Evolutionary conservation across 2,888 invertebrate species (phyloP).

Genomic region (Eilema griseolum): DNA sequence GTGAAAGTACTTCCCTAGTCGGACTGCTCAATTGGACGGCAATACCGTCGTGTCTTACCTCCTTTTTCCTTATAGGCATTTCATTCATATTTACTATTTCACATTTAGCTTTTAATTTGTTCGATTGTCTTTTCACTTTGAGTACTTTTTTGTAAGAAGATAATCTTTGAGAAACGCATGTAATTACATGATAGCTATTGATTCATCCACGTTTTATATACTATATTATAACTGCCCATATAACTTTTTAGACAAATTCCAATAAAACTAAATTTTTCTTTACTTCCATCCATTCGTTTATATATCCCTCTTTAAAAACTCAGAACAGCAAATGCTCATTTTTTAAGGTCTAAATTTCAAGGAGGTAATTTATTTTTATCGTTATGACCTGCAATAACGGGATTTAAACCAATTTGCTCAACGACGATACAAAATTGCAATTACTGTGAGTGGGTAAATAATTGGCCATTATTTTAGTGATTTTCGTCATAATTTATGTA

Average conservation of each 20-base stretch:
- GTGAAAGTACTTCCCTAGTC: too few relatives aligned
- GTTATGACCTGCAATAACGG: conserved; percentile 63
- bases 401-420: conserved; percentile 59
- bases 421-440: conserved; percentile 59
- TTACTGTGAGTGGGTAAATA: conserved; percentile 57
- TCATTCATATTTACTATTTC: background rate
- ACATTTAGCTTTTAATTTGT: too few relatives aligned
- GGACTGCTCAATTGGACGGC: too few relatives aligned
- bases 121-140: too few relatives aligned
- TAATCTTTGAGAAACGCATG: background rate
- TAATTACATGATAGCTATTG: background rate
- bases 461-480: conserved; percentile 55
- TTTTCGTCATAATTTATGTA: conserved; percentile 41
- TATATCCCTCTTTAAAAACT: conserved; percentile 24
- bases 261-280: background rate
- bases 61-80: too few relatives aligned
- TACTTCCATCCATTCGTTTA: background rate
- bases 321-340: conserved; percentile 21
- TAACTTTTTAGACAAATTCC: background rate
- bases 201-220: background rate
- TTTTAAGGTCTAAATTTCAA: conserved; percentile 49
- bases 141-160: too few relatives aligned
- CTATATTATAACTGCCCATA: too few relatives aligned
- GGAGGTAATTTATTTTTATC: conserved; percentile 64
- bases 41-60: too few relatives aligned